These are phyloP conservation scores for Neogale vison DNA, from an alignment of 2,113 vertebrate species.

Conservation along the genomic window DNA sequence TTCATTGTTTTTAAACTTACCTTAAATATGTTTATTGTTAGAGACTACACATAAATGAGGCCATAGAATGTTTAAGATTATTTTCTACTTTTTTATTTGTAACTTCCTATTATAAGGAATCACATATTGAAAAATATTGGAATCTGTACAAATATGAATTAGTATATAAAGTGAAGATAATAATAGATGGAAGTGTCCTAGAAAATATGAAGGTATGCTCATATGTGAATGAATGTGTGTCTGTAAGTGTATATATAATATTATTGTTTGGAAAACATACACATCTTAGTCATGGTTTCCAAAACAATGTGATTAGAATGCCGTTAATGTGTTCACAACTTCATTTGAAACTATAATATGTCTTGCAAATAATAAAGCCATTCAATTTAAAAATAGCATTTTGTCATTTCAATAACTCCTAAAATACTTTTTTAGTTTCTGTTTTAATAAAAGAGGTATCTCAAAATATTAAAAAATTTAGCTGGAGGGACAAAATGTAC, in stretches of 20 bases:
- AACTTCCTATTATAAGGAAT: background rate
- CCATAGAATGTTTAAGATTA: background rate
- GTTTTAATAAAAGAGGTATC: constrained; percentile 51
- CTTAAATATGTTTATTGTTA: background rate
- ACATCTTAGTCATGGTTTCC: background rate
- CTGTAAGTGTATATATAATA: background rate
- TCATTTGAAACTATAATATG: constrained; percentile 23
- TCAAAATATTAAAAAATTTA: constrained; percentile 57
- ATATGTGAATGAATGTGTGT: background rate
- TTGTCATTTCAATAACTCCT: constrained; percentile 41
- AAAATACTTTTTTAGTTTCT: constrained; percentile 44
- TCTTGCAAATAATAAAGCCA: background rate
- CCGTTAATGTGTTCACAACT: background rate
- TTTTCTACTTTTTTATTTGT: background rate
- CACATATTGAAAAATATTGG: background rate
- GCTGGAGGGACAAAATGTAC: background rate
- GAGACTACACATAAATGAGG: background rate
- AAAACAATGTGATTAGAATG: background rate
- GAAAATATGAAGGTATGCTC: background rate
- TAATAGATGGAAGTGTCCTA: background rate
- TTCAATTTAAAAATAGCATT: background rate
- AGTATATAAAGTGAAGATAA: background rate
- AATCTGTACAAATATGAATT: background rate
- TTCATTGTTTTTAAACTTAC: constrained; percentile 7
- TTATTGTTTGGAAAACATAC: background rate